Evolutionary conservation across 1,140 invertebrate species (phyloP).

Genomic region (Dendroctonus ponderosae): DNA sequence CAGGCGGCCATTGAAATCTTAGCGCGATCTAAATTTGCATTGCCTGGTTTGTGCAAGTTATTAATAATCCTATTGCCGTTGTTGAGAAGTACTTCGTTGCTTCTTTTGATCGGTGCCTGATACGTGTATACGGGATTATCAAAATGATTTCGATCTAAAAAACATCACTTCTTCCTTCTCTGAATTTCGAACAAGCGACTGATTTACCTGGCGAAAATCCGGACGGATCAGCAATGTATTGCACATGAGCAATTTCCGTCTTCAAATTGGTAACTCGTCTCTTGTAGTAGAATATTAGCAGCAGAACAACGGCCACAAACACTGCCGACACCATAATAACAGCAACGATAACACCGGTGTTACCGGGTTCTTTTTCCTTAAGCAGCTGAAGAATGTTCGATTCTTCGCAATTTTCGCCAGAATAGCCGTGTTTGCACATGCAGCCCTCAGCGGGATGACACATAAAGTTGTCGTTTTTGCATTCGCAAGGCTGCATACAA

Average conservation of each 20-base stretch:
- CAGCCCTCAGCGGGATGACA: conserved; percentile 82
- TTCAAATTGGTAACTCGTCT: conserved; percentile 76
- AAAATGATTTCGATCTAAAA: conserved; percentile 81
- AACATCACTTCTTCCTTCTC: not conserved
- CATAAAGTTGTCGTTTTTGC: conserved; percentile 72
- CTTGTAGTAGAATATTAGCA: conserved; percentile 73
- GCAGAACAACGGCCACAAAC: conserved; percentile 61
- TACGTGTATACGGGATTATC: conserved; percentile 90
- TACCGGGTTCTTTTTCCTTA: conserved; percentile 21
- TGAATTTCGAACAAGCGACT: not conserved
- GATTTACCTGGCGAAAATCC: conserved; percentile 47
- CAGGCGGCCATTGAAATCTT: conserved; percentile 52
- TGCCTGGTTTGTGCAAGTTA: conserved; percentile 65
- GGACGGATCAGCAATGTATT: conserved; percentile 80
- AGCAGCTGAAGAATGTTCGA: conserved; percentile 37
- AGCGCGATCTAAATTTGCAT: conserved; percentile 59
- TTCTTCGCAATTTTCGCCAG: conserved; percentile 62
- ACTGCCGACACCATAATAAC: conserved; percentile 68
- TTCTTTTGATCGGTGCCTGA: conserved; percentile 57
- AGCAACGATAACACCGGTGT: conserved; percentile 54
- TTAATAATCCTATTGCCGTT: conserved; percentile 61
- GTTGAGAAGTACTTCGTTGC: conserved; percentile 47
- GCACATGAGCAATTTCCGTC: conserved; percentile 81
- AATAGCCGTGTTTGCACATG: conserved; percentile 73
- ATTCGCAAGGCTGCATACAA: conserved; percentile 79